Conservation (phyloP, 1,140 invertebrate genomes). For the Trichonephila inaurata region DNA sequence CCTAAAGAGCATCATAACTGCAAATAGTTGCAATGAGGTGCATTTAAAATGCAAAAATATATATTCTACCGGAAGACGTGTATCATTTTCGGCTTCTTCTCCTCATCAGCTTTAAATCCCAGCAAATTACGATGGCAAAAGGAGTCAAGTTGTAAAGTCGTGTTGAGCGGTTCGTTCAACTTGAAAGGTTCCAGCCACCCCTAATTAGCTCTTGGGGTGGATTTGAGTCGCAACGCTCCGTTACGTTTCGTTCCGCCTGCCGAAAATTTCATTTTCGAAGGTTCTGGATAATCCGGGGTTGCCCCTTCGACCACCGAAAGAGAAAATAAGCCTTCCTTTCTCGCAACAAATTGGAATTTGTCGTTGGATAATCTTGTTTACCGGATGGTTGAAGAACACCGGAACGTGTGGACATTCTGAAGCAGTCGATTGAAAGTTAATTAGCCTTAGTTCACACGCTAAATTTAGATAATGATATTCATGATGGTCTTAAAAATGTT, state of each 20-base stretch:
- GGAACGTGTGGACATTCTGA: no score
- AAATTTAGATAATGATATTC: no score
- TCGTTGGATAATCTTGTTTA: no score
- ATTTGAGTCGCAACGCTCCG: constrained; percentile 17
- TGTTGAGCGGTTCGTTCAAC: background rate
- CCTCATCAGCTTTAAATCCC: background rate
- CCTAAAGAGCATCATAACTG: background rate
- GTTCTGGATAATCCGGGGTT: background rate
- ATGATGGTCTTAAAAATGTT: no score
- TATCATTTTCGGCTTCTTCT: background rate
- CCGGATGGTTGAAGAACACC: no score
- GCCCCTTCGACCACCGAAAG: background rate
- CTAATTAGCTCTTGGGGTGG: background rate
- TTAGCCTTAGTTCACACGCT: no score
- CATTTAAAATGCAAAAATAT: background rate
- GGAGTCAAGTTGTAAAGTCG: background rate
- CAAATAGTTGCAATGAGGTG: background rate
- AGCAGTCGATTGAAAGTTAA: no score
- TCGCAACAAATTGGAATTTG: no score
- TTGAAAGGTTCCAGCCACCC: background rate
- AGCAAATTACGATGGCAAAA: background rate
- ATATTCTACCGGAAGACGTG: background rate
- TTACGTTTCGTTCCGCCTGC: background rate
- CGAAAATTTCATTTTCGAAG: constrained; percentile 9
- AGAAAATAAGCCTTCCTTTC: background rate